Conservation (phyloP, 1,140 invertebrate genomes). For the Euwallacea similis region DNA sequence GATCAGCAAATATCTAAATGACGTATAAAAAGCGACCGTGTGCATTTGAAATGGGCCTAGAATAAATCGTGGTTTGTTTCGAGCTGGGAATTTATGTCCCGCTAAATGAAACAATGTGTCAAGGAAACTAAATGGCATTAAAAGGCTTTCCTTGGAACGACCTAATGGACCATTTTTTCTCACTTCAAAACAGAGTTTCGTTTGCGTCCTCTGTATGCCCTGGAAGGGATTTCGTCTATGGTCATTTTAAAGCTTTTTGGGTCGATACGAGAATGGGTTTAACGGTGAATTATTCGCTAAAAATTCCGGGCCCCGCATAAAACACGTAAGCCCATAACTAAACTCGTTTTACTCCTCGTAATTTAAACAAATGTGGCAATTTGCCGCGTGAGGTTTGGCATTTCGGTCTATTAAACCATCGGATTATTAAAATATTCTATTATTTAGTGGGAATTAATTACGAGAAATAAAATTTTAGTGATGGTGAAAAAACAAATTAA, state of each 20-base stretch:
- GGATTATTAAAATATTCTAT: slow-evolving; percentile 1
- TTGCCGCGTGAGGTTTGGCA: slow-evolving; percentile 4
- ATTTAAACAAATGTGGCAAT: background rate
- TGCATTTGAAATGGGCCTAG: slow-evolving; percentile 2
- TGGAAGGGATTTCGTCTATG: too few species aligned
- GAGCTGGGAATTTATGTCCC: slow-evolving; percentile 15
- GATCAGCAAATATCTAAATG: slow-evolving; percentile 5
- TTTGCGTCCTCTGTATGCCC: too few species aligned
- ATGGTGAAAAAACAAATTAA: too few species aligned
- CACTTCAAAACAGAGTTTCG: background rate
- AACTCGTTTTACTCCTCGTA: slow-evolving; percentile 1
- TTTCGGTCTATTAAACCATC: slow-evolving; percentile 1
- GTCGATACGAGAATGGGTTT: background rate
- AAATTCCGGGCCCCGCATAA: background rate
- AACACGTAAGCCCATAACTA: background rate
- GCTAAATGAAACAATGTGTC: slow-evolving; percentile 14
- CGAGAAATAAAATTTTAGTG: too few species aligned
- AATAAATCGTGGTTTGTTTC: slow-evolving; percentile 19
- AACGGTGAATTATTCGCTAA: background rate
- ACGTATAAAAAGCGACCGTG: slow-evolving; percentile 8
- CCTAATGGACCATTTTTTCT: background rate
- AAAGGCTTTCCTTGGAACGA: slow-evolving; percentile 3
- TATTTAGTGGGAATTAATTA: background rate
- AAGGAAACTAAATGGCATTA: slow-evolving; percentile 18
- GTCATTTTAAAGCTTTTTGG: too few species aligned